These are phyloP conservation scores for Gracilinanus agilis DNA, from an alignment of 2,113 vertebrate species.

Conservation along the genomic window DNA sequence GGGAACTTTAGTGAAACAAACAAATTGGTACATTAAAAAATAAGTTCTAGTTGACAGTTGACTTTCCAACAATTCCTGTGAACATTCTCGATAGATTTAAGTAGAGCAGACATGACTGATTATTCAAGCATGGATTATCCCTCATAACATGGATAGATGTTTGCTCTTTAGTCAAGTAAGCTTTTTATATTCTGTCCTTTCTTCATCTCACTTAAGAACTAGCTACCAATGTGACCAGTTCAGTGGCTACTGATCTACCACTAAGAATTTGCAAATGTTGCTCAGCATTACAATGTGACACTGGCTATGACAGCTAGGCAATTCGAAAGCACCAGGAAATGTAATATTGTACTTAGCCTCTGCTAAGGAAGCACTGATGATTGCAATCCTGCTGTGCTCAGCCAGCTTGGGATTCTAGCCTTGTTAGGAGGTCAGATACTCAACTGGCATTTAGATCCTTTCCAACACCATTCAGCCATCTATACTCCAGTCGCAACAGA, in stretches of 20 bases:
- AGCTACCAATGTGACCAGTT: neutral
- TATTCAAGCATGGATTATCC: neutral
- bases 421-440: constrained; percentile 70
- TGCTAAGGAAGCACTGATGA: constrained; percentile 35
- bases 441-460: constrained; percentile 62
- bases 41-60: neutral
- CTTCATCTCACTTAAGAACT: neutral
- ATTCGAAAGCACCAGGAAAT: neutral
- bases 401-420: constrained; percentile 36
- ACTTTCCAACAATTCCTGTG: neutral
- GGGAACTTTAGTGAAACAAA: too few relatives aligned
- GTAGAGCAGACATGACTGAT: neutral
- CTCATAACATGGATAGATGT: neutral
- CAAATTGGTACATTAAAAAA: neutral
- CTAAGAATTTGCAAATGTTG: constrained; percentile 52
- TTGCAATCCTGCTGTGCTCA: constrained; percentile 59
- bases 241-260: neutral
- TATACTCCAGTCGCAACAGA: neutral
- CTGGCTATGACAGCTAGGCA: constrained; percentile 25
- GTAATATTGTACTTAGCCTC: neutral
- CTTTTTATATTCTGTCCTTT: neutral
- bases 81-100: neutral
- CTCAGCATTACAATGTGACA: accelerated
- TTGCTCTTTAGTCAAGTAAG: neutral
- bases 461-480: constrained; percentile 54